Conservation (phyloP, 2,113 vertebrate genomes). For the Toxotes chatareus region DNA sequence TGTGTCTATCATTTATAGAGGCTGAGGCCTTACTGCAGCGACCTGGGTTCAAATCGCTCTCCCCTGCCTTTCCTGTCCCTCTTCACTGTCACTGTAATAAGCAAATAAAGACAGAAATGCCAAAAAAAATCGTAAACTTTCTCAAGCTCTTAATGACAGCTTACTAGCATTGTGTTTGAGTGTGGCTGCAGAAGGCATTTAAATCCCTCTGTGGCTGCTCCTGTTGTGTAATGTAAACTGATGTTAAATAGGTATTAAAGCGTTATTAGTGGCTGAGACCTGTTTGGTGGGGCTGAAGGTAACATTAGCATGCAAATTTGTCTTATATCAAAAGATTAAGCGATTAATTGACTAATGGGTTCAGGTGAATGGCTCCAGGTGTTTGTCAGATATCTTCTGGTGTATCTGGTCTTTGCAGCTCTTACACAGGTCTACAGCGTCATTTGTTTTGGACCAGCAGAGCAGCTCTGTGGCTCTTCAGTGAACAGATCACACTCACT, state of each 20-base stretch:
- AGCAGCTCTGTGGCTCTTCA: not conserved
- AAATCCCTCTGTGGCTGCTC: slow-evolving; percentile 3
- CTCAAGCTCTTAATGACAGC: not conserved
- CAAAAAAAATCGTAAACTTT: no score
- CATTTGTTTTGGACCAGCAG: not conserved
- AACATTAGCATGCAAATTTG: not conserved
- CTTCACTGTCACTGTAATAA: no score
- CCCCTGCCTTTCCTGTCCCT: no score
- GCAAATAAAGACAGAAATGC: no score
- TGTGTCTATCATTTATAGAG: no score
- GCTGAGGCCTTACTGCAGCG: no score
- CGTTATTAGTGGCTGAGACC: not conserved
- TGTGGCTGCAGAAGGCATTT: not conserved
- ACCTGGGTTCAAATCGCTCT: no score
- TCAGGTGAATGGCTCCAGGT: not conserved
- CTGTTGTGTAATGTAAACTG: slow-evolving; percentile 23
- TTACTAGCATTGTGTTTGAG: not conserved
- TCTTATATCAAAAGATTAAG: not conserved
- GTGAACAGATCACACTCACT: not conserved
- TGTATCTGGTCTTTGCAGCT: not conserved
- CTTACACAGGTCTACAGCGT: not conserved
- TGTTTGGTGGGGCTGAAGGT: not conserved
- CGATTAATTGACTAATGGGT: not conserved
- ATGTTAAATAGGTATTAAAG: not conserved
- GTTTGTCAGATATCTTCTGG: not conserved